phyloP scores from a whole-genome alignment of 2,888 invertebrate genomes.

The Hypomecis punctinalis region DNA sequence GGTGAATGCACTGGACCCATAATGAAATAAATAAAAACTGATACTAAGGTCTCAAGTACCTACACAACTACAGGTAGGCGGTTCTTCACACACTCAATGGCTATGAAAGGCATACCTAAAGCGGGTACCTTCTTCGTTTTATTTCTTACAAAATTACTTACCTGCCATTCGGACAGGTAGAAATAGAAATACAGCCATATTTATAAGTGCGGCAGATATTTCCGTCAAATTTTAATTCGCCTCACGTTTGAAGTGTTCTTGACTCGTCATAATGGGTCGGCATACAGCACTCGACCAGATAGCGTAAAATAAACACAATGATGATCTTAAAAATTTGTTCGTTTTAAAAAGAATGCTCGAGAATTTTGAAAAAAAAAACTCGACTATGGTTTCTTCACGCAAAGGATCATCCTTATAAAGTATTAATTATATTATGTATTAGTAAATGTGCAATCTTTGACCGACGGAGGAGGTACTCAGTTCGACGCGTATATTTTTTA shows the following conservation, averaged over 20 bases:
- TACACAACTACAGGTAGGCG: no score
- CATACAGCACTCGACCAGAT: constrained; percentile 32
- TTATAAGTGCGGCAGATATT: not conserved
- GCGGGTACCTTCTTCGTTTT: not conserved
- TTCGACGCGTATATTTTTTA: no score
- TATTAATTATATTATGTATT: no score
- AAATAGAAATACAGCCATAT: not conserved
- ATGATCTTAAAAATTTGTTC: constrained; percentile 9
- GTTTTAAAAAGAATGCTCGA: not conserved
- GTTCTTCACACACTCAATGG: no score
- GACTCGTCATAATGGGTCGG: constrained; percentile 36
- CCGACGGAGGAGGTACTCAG: no score
- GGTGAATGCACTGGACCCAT: no score
- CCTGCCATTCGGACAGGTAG: no score
- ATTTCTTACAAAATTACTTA: constrained; percentile 2
- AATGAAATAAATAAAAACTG: no score
- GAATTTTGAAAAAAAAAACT: not conserved
- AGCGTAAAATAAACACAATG: constrained; percentile 35
- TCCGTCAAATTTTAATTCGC: constrained; percentile 31
- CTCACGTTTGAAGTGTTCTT: constrained; percentile 31
- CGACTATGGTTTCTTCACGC: not conserved
- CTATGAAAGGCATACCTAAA: no score
- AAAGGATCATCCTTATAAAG: no score
- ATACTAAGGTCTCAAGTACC: no score
- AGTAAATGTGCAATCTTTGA: no score